Conservation (phyloP, 2,888 invertebrate genomes). For the Hecatera dysodea region DNA sequence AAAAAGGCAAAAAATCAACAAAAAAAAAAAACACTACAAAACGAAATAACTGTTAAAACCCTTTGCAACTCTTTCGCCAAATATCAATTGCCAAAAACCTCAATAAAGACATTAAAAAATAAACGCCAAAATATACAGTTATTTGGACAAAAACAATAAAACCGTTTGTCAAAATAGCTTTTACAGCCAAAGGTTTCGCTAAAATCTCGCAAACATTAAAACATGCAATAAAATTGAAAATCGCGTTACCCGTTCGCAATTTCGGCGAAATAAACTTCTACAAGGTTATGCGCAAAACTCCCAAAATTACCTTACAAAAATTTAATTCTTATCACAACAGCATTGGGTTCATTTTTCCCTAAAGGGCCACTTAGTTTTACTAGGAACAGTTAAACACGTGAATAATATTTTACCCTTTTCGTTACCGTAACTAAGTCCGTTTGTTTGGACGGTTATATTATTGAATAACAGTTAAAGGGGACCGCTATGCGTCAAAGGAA, state of each 20-base stretch:
- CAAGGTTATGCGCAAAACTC: slow-evolving; percentile 63
- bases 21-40: slow-evolving; percentile 40
- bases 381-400: slow-evolving; percentile 67
- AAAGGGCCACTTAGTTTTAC: slow-evolving; percentile 6
- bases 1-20: slow-evolving; percentile 17
- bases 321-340: neutral
- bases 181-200: slow-evolving; percentile 80
- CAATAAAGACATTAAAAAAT: slow-evolving; percentile 73
- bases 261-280: slow-evolving; percentile 73
- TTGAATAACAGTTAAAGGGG: slow-evolving; percentile 80
- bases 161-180: slow-evolving; percentile 69
- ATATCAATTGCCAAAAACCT: slow-evolving; percentile 74
- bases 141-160: slow-evolving; percentile 66
- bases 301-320: neutral
- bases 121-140: slow-evolving; percentile 58
- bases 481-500: slow-evolving; percentile 84
- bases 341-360: slow-evolving; percentile 53
- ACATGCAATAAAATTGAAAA: slow-evolving; percentile 77
- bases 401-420: slow-evolving; percentile 83
- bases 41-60: slow-evolving; percentile 61
- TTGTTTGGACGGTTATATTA: slow-evolving; percentile 75
- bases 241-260: slow-evolving; percentile 78
- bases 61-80: slow-evolving; percentile 82
- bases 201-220: slow-evolving; percentile 73
- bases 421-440: slow-evolving; percentile 84